Percentiles rank a stretch among this genome's conserved stretches.
Conservation (phyloP, 2,888 invertebrate genomes). For the Ophioninae sp. region DNA sequence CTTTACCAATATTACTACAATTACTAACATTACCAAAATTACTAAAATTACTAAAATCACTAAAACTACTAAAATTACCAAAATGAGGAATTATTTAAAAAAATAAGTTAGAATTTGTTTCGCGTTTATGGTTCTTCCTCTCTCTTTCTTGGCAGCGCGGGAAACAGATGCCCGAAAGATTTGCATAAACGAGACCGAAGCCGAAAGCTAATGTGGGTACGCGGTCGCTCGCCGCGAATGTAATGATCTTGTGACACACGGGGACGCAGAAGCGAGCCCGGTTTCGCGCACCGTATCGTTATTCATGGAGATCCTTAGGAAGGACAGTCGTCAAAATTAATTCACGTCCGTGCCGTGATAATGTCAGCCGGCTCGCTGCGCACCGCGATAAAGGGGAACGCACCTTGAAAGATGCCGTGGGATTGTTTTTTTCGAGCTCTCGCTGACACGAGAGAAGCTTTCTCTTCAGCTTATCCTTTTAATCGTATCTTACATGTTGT, state of each 20-base stretch:
- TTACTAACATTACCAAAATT: no score
- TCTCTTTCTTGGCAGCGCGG: conserved; percentile 22
- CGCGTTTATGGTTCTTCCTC: no score
- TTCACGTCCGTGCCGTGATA: conserved; percentile 50
- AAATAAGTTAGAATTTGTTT: no score
- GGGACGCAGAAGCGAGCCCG: not conserved
- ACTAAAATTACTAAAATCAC: no score
- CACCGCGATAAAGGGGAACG: not conserved
- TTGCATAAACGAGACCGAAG: conserved; percentile 76
- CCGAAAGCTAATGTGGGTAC: conserved; percentile 73
- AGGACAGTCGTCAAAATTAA: conserved; percentile 69
- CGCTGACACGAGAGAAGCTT: not conserved
- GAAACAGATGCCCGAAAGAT: conserved; percentile 75
- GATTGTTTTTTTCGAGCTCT: not conserved
- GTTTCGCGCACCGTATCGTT: conserved; percentile 66
- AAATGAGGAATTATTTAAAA: no score
- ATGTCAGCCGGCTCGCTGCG: not conserved
- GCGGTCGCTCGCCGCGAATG: conserved; percentile 63
- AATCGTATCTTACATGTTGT: not conserved
- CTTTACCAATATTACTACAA: no score
- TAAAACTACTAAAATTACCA: no score
- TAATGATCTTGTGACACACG: conserved; percentile 46
- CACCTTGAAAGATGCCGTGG: not conserved
- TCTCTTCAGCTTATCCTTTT: not conserved
- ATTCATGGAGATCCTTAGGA: conserved; percentile 71